These are phyloP conservation scores for Hystrix cristata DNA, from an alignment of 2,113 vertebrate species.

Conservation along the genomic window DNA sequence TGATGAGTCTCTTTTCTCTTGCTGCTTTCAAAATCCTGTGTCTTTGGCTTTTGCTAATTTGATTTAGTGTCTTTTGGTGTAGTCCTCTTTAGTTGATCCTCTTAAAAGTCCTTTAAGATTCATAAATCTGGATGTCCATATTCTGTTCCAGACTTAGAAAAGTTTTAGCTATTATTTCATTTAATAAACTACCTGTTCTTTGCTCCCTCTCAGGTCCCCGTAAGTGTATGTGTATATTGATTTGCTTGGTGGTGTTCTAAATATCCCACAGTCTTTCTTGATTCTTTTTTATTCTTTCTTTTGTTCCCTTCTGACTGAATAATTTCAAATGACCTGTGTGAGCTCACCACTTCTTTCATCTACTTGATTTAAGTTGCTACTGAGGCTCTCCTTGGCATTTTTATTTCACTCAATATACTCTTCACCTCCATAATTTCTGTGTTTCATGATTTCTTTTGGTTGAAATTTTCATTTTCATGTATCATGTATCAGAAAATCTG, in stretches of 20 bases:
- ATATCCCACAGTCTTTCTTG: neutral
- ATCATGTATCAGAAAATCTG: neutral
- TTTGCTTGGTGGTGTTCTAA: neutral
- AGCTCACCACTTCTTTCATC: neutral
- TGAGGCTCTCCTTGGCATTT: neutral
- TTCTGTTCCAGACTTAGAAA: neutral
- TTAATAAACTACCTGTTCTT: neutral
- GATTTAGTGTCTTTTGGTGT: neutral
- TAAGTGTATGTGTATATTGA: neutral
- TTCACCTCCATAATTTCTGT: neutral
- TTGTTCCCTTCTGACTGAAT: neutral
- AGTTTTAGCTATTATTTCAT: neutral
- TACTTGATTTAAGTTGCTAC: neutral
- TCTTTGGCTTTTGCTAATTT: neutral
- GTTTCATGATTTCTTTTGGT: neutral
- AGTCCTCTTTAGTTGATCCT: neutral
- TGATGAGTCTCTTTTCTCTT: neutral
- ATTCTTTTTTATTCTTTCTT: neutral
- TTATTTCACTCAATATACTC: neutral
- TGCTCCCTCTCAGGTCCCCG: neutral
- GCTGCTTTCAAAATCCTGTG: neutral
- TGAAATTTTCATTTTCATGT: neutral
- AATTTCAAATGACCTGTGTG: neutral
- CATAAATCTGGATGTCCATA: neutral
- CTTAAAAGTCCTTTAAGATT: neutral